These are phyloP conservation scores for Polydrusus pterygomalis DNA, from an alignment of 2,888 invertebrate genomes.

Conservation along the genomic window DNA sequence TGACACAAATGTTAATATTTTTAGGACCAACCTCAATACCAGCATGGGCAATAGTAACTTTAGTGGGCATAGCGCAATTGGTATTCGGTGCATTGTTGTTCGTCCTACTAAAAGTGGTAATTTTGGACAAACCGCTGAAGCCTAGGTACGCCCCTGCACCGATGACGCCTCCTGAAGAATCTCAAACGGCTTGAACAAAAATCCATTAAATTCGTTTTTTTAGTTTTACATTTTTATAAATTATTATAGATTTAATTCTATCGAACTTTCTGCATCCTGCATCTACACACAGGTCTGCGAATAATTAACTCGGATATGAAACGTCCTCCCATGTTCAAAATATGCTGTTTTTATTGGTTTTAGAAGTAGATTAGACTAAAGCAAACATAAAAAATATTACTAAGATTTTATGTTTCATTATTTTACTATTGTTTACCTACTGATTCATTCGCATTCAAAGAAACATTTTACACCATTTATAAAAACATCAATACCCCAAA, in stretches of 20 bases:
- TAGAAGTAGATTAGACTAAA: too few species aligned
- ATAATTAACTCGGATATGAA: too few species aligned
- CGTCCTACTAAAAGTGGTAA: conserved; percentile 79
- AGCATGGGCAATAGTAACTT: conserved; percentile 83
- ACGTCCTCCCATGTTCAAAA: too few species aligned
- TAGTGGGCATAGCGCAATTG: conserved; percentile 82
- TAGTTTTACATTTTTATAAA: too few species aligned
- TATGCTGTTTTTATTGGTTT: too few species aligned
- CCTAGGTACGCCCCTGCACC: conserved; percentile 66
- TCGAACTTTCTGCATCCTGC: too few species aligned
- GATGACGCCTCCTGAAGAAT: conserved; percentile 26
- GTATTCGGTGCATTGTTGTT: conserved; percentile 80
- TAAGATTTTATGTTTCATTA: background rate
- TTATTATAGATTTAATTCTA: too few species aligned
- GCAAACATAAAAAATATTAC: background rate
- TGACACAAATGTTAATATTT: conserved; percentile 38
- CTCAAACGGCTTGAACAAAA: conserved; percentile 15
- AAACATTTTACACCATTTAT: background rate
- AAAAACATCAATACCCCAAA: background rate
- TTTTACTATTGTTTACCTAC: conserved; percentile 4
- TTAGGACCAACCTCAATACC: conserved; percentile 82
- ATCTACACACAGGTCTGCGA: too few species aligned
- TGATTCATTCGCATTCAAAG: conserved; percentile 6
- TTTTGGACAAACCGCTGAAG: conserved; percentile 76
- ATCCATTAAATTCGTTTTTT: background rate